A percentile compares a stretch with the other conserved stretches of the same genome.
Conservation (phyloP, 2,113 vertebrate genomes). For the Myrmecobius fasciatus region DNA sequence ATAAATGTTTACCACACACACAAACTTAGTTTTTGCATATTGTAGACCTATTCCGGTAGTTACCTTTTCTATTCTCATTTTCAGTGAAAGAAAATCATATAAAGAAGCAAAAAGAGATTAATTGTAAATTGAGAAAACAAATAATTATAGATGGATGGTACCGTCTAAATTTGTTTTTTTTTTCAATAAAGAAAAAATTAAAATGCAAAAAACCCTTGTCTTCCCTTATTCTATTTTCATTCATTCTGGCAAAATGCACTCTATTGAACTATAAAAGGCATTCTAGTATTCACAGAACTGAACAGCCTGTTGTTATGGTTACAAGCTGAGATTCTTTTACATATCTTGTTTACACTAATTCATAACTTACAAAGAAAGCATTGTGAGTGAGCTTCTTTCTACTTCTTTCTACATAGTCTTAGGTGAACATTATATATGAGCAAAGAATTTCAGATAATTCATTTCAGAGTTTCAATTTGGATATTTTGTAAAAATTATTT, state of each 20-base stretch:
- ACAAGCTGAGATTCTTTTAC: slow-evolving; percentile 30
- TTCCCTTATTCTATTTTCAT: slow-evolving; percentile 13
- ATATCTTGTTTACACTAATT: slow-evolving; percentile 10
- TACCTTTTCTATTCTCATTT: not conserved
- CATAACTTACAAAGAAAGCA: slow-evolving; percentile 8
- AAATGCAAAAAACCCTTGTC: not conserved
- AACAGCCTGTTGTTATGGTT: slow-evolving; percentile 29
- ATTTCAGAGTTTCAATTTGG: not conserved
- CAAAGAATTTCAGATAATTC: not conserved
- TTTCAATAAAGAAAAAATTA: slow-evolving; percentile 3
- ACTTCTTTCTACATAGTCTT: slow-evolving; percentile 1
- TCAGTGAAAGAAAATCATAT: slow-evolving; percentile 21
- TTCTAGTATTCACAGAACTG: not conserved
- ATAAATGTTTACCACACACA: not conserved
- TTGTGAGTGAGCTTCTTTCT: not conserved
- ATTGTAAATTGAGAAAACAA: slow-evolving; percentile 36
- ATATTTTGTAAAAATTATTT: not conserved
- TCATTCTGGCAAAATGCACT: slow-evolving; percentile 34
- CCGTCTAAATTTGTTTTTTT: slow-evolving; percentile 6
- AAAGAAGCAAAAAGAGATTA: not conserved
- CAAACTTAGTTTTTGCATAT: not conserved
- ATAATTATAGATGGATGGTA: slow-evolving; percentile 21
- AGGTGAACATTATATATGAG: slow-evolving; percentile 27
- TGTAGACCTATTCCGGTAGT: not conserved
- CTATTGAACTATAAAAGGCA: slow-evolving; percentile 27